Evolutionary conservation across 64 coral and sea anemone species (phyloP), one percentile per base, ranked within the genome.

Genomic region (Astreopora myriophthalma): DNA sequence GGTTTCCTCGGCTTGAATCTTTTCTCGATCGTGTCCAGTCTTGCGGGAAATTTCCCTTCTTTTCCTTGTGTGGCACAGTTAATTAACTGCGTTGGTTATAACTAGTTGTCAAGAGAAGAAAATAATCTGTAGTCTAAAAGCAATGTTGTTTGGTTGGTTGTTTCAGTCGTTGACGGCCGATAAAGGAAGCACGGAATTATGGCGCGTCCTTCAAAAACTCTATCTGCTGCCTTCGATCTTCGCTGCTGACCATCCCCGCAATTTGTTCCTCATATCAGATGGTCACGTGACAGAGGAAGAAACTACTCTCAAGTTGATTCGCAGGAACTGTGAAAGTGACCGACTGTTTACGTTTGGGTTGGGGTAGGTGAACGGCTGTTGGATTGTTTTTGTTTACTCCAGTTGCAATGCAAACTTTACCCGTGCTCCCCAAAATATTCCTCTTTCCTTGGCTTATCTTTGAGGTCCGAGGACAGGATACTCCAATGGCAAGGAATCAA

Each of bases 221-320:
- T 91, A 70, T 57, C 77, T 98, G 31, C 85, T 98, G 8, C 95
- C 86, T 14, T 33, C 93, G 12, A 20, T 93, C n/a, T 94, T 73
- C 62, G 48, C 86, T 66, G 73, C 66, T 31, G 86, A 81, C 39
- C 87, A 98, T 46, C 89, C 93, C 14, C 83, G 96, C 26, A 98
- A 98, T 22, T 37, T 98, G 65, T 90, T 92, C 71, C 40, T 98
- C 66, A 89, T 98, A 73, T 92, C 93, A 14, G 96, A 98, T 90
- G 96, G 96, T 73, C 96, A 98, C 90, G 93, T 98, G 93, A 95
- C 93, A 69, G 96, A 98, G 34, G 93, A 95, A 74, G 81, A 75
- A 13, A 73, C 93, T 2, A 89, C 89, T 1, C 74, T 93, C 20
- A 32, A 48, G 23, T 75, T 93, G 67, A 87, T 92, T 34, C 71